Base-by-base conservation (phyloP, 1,140 invertebrate species). In the Panagrolaimus sp. region DNA sequence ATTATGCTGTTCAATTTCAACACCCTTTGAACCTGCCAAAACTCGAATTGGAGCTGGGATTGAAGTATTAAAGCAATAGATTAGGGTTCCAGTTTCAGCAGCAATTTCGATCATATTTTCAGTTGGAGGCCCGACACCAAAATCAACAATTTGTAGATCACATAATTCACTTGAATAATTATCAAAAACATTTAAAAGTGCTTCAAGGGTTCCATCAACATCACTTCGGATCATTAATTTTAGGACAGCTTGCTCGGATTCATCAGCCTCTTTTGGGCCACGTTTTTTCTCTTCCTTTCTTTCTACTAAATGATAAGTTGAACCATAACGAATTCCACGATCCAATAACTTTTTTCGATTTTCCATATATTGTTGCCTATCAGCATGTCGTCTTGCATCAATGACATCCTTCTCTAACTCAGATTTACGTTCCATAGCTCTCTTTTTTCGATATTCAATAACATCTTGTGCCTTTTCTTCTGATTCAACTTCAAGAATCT, bases 141-240 rank as follows among this genome's bases (percentile, higher is more conserved):
- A 94, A 83, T 94, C 90, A 21, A 98, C 88, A 6, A 98, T 82
- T 77, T 94, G 90, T 7, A 98, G 84, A 44, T 87, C 86, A 79
- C 94, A 94, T 32, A 87, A 85, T 6, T 89, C 85, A 71, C 89
- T 84, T 65, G 89, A 85, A 80, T 97, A 98, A 0, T 92, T 93
- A 65, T 92, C 90, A 28, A 98, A 82, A 38, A 93, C 90, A 84
- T 96, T 90, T 47, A 96, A 84, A 73, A 98, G 91, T 0, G 95
- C 94, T 85, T 98, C 94, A 9, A 96, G 88, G 10, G 92, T 94
- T 0, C 86, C 86, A 77, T 85, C 83, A 12, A 87, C 86, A 82
- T 87, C 86, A 63, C 81, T 84, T 67, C 76, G 92, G 91, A 83
- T 43, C 66, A 82, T 72, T 1, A 82, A 43, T 7, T 68, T 55